Percentiles rank a stretch among this genome's conserved stretches.
Conservation (phyloP, 2,113 vertebrate species). For the Pogonocichla stellata region DNA sequence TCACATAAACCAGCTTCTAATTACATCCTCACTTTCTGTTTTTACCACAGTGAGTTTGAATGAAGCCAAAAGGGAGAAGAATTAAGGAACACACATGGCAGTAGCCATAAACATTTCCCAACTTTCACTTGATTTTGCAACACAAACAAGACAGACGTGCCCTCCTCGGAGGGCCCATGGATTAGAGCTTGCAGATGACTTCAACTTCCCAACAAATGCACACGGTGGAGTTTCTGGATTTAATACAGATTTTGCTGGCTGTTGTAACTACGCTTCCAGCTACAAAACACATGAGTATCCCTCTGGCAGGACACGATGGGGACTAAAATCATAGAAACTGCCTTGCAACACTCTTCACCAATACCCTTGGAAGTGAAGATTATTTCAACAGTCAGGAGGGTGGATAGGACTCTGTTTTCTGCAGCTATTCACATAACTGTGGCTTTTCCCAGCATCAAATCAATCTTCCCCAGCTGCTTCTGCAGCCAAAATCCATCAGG, state of each 20-base stretch:
- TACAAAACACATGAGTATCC: neutral
- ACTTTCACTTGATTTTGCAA: conserved; percentile 21
- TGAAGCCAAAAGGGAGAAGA: neutral
- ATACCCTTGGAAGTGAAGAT: neutral
- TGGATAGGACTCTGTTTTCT: neutral
- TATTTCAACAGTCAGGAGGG: neutral
- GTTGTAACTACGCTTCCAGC: neutral
- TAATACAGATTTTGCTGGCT: neutral
- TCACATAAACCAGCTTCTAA: neutral
- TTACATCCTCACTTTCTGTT: conserved; percentile 4
- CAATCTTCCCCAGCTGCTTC: neutral
- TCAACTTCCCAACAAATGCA: neutral
- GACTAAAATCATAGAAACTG: neutral
- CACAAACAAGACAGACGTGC: neutral
- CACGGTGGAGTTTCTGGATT: neutral
- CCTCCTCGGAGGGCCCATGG: neutral
- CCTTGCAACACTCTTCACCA: neutral
- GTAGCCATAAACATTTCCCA: neutral
- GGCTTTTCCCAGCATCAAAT: neutral
- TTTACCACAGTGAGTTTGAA: neutral
- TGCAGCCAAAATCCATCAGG: neutral
- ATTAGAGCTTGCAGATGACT: neutral
- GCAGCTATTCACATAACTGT: neutral
- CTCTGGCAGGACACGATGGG: accelerated
- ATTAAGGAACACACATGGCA: neutral